Conservation (phyloP, 2,888 invertebrate species). For the Alentia gelatinosa region DNA sequence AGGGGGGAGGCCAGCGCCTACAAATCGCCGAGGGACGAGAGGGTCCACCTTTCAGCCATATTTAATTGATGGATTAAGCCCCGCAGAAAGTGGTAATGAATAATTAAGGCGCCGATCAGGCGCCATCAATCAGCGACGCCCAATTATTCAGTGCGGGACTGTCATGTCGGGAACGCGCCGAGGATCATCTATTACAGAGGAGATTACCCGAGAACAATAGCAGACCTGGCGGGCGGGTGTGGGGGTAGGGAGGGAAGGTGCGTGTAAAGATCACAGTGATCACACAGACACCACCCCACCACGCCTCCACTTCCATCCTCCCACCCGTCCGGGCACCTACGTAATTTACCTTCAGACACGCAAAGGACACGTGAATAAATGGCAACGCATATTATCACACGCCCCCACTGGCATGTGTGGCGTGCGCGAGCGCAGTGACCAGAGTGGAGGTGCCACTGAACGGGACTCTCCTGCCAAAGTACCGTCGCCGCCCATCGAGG, state of each 20-base stretch:
- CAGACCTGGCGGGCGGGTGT: not conserved
- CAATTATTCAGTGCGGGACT: conserved; percentile 41
- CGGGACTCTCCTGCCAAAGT: no score
- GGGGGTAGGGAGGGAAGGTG: not conserved
- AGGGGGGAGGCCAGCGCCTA: no score
- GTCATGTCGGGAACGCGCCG: conserved; percentile 20
- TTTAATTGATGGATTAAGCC: conserved; percentile 36
- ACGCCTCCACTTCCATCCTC: not conserved
- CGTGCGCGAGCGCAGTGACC: no score
- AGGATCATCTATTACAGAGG: not conserved
- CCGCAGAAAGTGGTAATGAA: conserved; percentile 46
- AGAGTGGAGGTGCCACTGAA: no score
- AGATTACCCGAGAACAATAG: conserved; percentile 23
- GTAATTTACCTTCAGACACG: no score
- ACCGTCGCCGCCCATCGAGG: no score
- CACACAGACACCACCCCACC: not conserved
- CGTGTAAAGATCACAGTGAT: not conserved
- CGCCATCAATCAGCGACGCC: conserved; percentile 27
- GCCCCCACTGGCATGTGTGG: not conserved
- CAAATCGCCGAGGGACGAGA: not conserved
- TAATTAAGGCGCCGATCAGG: conserved; percentile 39
- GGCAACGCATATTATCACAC: not conserved
- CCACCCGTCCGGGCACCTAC: no score
- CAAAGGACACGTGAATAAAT: no score
- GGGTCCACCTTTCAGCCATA: not conserved